Evolutionary conservation across 30 jellyfish, hydroid and myxozoan genomes (phyloP).

Genomic region (Pelagia noctiluca): DNA sequence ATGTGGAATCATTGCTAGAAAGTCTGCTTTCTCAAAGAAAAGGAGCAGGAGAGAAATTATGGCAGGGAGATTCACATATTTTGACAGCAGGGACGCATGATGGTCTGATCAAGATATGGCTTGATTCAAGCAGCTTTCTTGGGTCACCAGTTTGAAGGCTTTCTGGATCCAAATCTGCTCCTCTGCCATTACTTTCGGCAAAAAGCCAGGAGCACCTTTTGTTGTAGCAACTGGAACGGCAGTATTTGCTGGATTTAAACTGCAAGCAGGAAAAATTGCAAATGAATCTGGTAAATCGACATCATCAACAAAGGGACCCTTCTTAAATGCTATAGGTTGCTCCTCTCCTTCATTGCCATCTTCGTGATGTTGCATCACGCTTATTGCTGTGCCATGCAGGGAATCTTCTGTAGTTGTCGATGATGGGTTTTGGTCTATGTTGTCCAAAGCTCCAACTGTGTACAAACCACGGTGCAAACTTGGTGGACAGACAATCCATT

Average conservation of each 20-base stretch:
- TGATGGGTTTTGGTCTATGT: conserved; percentile 57
- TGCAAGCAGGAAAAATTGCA: conserved; percentile 33
- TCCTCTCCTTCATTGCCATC: conserved; percentile 23
- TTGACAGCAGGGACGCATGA: conserved; percentile 6
- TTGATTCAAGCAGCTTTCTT: conserved; percentile 23
- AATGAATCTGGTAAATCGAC: conserved; percentile 22
- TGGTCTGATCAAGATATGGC: conserved; percentile 32
- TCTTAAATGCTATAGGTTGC: not conserved
- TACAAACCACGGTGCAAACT: conserved; percentile 18
- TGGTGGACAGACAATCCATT: conserved; percentile 61
- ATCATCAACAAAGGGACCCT: conserved; percentile 30
- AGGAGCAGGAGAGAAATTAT: conserved; percentile 12
- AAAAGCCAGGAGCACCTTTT: conserved; percentile 11
- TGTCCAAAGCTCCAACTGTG: conserved; percentile 58
- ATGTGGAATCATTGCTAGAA: conserved; percentile 24
- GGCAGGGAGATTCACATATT: conserved; percentile 3
- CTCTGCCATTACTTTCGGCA: conserved; percentile 14
- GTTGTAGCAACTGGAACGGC: conserved; percentile 25
- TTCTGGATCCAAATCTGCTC: conserved; percentile 24
- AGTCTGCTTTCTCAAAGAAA: conserved; percentile 9
- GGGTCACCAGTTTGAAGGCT: conserved; percentile 9
- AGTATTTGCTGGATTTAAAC: conserved; percentile 22
- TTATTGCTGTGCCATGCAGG: conserved; percentile 57
- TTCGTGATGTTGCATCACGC: conserved; percentile 31
- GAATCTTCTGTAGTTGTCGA: conserved; percentile 58